Base-by-base conservation (phyloP, 2,888 invertebrate genomes). In the Smittia aterrima region DNA sequence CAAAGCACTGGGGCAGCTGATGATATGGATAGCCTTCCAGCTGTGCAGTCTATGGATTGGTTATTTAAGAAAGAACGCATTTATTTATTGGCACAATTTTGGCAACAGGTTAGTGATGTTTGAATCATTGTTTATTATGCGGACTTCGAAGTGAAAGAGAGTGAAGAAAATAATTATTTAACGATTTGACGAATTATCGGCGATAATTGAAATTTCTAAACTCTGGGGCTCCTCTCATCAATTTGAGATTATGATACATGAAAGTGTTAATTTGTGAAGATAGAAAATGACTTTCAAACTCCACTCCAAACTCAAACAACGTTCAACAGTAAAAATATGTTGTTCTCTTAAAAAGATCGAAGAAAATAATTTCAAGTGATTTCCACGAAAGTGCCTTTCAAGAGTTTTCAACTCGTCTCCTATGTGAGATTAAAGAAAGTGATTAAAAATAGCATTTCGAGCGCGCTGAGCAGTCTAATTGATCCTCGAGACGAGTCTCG, bases 31-130 rank as follows among this genome's bases (percentile, higher is more conserved):
- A 74, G 74, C 74, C 90, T 93, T 86, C 92, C 92, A 89, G 90
- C 93, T 85, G 92, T 93, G 90, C 93, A 93, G 88, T 93, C 93
- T 83, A 93, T 95, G 94, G 94, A 95, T 88, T 95, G 95, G 94
- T 90, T 95, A 84, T 94, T 94, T 88, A 94, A 94, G 89, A 95
- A 95, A 87, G 94, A 95, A 87, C 88, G 92, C 86, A 93, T 95
- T 86, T 95, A 93, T 87, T 88, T 95, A 83, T 89, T 95, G 83
- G 93, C 93, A 83, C 95, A 95, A 86, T 95, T 95, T 87, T 95
- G 95, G 94, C 95, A 95, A 92, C 95, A 95, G 93, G 95, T 95
- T 87, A 89, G 89, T 81, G 78, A 22, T n/a, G 11, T 32, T 66
- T 38, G 16, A 66, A n/a, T 41, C 18, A 22, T 18, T 22, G 18